These are phyloP conservation scores for Lysandra bellargus DNA, from an alignment of 2,888 invertebrate genomes.

Conservation along the genomic window DNA sequence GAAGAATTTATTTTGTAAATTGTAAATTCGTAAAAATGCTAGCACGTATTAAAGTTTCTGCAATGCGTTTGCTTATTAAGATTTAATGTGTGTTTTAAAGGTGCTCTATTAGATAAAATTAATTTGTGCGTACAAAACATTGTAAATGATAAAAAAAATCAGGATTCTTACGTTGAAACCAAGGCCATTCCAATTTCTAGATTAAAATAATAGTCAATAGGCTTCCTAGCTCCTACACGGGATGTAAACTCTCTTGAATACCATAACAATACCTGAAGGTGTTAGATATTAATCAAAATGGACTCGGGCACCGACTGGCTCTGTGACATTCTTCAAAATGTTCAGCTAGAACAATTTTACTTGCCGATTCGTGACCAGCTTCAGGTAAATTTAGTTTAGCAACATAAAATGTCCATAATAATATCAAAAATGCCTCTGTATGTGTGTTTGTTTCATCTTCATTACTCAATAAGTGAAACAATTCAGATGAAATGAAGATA, in stretches of 20 bases:
- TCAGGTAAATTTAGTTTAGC: conserved; percentile 79
- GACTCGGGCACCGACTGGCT: conserved; percentile 87
- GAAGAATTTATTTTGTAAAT: conserved; percentile 7
- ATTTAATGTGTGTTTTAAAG: not conserved
- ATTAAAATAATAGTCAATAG: conserved; percentile 43
- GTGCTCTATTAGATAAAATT: not conserved
- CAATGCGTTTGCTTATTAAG: not conserved
- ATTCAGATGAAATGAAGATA: too few species aligned
- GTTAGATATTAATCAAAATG: conserved; percentile 51
- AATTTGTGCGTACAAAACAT: not conserved
- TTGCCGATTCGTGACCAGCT: conserved; percentile 94
- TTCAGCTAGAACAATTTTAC: conserved; percentile 95
- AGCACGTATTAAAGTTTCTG: not conserved
- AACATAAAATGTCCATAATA: not conserved
- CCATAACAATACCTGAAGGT: conserved; percentile 43
- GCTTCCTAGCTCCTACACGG: conserved; percentile 57
- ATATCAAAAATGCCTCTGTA: not conserved
- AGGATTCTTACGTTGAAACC: not conserved
- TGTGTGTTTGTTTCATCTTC: not conserved
- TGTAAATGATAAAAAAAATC: not conserved
- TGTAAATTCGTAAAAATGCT: conserved; percentile 12
- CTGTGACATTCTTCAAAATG: conserved; percentile 91
- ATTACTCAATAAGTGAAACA: not conserved
- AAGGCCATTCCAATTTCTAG: conserved; percentile 20
- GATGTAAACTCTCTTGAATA: conserved; percentile 57